Evolutionary conservation across 2,113 vertebrate genomes (phyloP), one percentile per base, ranked within the genome.

Genomic region (Oreamnos americanus): DNA sequence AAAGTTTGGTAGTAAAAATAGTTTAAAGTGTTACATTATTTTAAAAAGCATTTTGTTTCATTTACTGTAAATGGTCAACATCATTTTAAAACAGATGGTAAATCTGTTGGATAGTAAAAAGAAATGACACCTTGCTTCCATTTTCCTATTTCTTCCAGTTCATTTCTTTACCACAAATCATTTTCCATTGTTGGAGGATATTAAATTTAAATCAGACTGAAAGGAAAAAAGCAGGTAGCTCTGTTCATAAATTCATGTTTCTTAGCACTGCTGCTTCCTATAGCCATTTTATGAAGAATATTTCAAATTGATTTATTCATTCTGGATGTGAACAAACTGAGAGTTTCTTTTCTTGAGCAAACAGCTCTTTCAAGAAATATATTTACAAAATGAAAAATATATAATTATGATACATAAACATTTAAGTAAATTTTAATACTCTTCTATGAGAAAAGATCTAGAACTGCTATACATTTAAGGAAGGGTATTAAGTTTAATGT

Each of bases 231-330:
- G 51, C 88, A 92, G 60, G 55, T 39, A 64, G 13, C 49, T 96
- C 67, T 87, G 76, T 90, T 94, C 57, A 96, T 89, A 95, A 96
- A 93, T 95, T 91, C 62, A 86, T 87, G 85, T 98, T 93, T 91
- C 87, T 84, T 81, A 84, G 71, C 55, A 90, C 90, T 89, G 87
- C 94, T 98, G 97, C 95, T 90, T 98, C 96, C 81, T 96, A 97
- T 7, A 98, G 93, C 90, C 97, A 98, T 74, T 98, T 98, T 97
- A 94, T 95, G 43, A 98, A 92, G 71, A 98, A 90, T 83, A 97
- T 84, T 94, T 93, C 76, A 60, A 79, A 86, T 43, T 94, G 26
- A 43, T 93, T 74, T 87, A n/a, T 86, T 91, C 71, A 96, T 92
- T 82, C 43, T 96, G 85, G 39, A 88, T 62, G 51, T 78, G 39